A percentile compares a stretch with the other conserved stretches of the same genome.
These are phyloP conservation scores for Andrena bucephala DNA, from an alignment of 2,888 invertebrate genomes.

Conservation along the genomic window DNA sequence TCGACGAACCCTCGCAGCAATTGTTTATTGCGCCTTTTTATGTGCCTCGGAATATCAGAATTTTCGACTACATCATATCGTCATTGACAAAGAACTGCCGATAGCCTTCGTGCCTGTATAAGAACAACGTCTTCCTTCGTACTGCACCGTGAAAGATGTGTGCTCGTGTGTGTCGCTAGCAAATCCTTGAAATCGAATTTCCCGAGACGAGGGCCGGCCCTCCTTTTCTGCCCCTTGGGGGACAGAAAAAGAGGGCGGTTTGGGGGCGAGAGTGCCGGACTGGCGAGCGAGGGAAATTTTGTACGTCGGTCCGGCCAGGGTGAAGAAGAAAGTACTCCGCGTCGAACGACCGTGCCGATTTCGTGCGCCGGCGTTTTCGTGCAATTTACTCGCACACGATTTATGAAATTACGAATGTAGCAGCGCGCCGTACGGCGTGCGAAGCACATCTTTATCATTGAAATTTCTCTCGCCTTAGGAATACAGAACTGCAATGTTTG, in stretches of 20 bases:
- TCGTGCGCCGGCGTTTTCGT: conserved; percentile 57
- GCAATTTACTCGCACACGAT: conserved; percentile 64
- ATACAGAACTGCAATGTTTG: conserved; percentile 4
- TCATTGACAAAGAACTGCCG: conserved; percentile 44
- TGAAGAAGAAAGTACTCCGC: conserved; percentile 31
- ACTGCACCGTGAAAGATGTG: conserved; percentile 44
- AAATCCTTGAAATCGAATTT: conserved; percentile 73
- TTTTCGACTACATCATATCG: conserved; percentile 34
- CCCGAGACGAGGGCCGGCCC: conserved; percentile 63
- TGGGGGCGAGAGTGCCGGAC: conserved; percentile 30
- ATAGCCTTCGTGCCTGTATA: conserved; percentile 44
- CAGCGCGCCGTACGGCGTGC: not conserved
- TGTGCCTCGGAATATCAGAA: conserved; percentile 9
- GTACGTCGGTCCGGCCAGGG: conserved; percentile 29
- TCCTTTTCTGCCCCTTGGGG: conserved; percentile 39
- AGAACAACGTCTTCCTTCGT: conserved; percentile 42
- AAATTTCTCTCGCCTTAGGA: conserved; percentile 29
- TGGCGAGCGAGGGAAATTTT: conserved; percentile 52
- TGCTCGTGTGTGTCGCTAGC: conserved; percentile 65
- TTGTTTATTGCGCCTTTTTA: too few relatives aligned
- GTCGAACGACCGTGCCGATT: conserved; percentile 57
- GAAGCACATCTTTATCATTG: conserved; percentile 25
- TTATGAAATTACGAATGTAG: conserved; percentile 55
- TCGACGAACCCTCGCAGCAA: too few relatives aligned
- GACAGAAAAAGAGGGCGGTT: conserved; percentile 19